Percentiles rank a stretch among this genome's conserved stretches.
Conservation (phyloP, 2,888 invertebrate genomes). For the Nomada goodeniana region DNA sequence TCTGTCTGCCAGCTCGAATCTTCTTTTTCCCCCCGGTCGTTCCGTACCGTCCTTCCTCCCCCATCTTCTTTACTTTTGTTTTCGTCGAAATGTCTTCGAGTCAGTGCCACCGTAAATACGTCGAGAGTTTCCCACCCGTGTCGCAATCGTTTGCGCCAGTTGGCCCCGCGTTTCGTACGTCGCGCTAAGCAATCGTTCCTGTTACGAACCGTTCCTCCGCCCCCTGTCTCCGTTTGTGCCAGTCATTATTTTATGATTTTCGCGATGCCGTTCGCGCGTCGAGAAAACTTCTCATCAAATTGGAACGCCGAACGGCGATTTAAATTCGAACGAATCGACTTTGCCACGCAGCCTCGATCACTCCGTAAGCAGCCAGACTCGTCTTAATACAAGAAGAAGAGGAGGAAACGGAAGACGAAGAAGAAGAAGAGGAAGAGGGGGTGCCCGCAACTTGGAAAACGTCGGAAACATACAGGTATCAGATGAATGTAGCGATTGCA, state of each 20-base stretch:
- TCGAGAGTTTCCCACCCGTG: constrained; percentile 52
- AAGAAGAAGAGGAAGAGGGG: background rate
- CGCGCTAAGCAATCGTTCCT: constrained; percentile 31
- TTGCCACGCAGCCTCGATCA: constrained; percentile 6
- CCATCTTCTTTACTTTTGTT: background rate
- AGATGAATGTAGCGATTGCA: constrained; percentile 59
- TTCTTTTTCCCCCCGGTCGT: constrained; percentile 32
- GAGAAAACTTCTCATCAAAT: background rate
- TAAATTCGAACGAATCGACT: constrained; percentile 45
- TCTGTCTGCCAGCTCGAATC: constrained; percentile 56
- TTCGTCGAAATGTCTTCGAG: constrained; percentile 30
- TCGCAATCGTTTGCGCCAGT: constrained; percentile 51
- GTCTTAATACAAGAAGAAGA: too few relatives aligned
- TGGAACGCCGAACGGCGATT: background rate
- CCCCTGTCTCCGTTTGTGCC: background rate
- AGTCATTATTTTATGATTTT: too few relatives aligned
- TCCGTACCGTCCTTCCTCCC: constrained; percentile 15
- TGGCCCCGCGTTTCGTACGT: constrained; percentile 23
- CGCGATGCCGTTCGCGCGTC: background rate
- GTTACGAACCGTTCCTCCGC: background rate
- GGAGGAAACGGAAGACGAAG: too few relatives aligned
- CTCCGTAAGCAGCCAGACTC: background rate
- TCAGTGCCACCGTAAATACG: constrained; percentile 52
- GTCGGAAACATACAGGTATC: constrained; percentile 23
- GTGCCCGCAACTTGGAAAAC: background rate